Conservation (phyloP, 2,113 vertebrate species). For the Perognathus longimembris region DNA sequence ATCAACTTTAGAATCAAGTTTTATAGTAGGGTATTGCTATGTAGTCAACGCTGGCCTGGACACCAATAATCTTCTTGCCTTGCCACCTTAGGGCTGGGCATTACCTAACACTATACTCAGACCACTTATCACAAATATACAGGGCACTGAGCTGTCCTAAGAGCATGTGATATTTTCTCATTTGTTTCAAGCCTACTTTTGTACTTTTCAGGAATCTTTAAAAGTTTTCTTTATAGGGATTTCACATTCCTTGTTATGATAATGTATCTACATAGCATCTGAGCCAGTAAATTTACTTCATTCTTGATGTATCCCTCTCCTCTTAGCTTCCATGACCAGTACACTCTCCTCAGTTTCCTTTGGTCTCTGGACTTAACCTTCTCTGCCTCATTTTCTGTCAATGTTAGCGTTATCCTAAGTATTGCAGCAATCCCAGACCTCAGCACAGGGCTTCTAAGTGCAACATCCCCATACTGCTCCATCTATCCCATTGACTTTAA, state of each 20-base stretch:
- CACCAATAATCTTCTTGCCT: too few species aligned
- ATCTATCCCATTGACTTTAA: not conserved
- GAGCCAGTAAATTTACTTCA: not conserved
- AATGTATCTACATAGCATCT: not conserved
- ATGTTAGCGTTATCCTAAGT: not conserved
- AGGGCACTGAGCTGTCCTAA: not conserved
- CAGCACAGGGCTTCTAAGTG: not conserved
- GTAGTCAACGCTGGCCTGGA: too few species aligned
- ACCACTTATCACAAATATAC: not conserved
- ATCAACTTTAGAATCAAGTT: constrained; percentile 13
- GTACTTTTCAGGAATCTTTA: not conserved
- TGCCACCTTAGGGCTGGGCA: too few species aligned
- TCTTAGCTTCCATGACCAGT: not conserved
- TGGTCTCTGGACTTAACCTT: not conserved
- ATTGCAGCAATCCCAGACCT: not conserved
- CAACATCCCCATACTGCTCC: not conserved
- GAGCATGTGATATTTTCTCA: not conserved
- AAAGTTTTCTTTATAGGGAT: not conserved
- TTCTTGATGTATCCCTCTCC: not conserved
- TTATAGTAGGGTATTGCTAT: not conserved
- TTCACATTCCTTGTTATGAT: not conserved
- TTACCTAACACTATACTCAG: too few species aligned
- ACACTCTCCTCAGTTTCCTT: not conserved
- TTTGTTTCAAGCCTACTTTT: not conserved
- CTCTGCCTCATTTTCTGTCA: not conserved